Evolutionary conservation across 92 coral and sea anemone genomes (phyloP), one percentile per base, ranked within the genome.

Genomic region (Epizoanthus stellaris): DNA sequence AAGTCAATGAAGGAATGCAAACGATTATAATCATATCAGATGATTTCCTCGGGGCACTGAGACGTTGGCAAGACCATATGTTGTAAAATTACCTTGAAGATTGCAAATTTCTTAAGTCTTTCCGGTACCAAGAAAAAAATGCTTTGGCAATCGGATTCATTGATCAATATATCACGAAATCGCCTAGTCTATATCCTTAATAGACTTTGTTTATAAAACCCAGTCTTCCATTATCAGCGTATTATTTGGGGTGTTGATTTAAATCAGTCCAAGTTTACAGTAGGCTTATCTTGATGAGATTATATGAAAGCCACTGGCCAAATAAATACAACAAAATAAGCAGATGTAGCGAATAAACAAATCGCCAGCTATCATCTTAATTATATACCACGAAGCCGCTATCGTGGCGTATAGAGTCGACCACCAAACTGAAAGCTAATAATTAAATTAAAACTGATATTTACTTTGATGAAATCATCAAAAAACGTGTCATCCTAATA

Each of bases 101-200:
- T 77, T 68, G 69, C 20, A 61, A 63, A 42, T 61, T 63, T 77
- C 14, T 42, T 40, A 62, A 63, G 53, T 62, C 23, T 79, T 79
- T 79, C 83, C 83, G 83, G 70, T 63, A 62, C 59, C 60, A 49
- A 62, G 16, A 16, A 63, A 62, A 58, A 77, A 19, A 42, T 62
- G 59, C 58, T 19, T 62, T 62, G 60, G 59, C 45, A 62, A 12
- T 30, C 60, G 43, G 67, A 20, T 34, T 43, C 19, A 25, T 6
- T 75, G 66, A 54, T 57, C 52, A 34, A 17, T 36, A 15, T 57
- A 16, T 60, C 82, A 60, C 21, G 58, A 40, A 42, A 79, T 36
- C 47, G 17, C 42, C 5, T 43, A 58, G 47, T 11, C 23, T 12
- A 19, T 14, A 21, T 16, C 60, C 16, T 63, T 23, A 79, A 10